phyloP scores from a whole-genome alignment of 2,113 vertebrate genomes.

The Microtus pennsylvanicus region DNA sequence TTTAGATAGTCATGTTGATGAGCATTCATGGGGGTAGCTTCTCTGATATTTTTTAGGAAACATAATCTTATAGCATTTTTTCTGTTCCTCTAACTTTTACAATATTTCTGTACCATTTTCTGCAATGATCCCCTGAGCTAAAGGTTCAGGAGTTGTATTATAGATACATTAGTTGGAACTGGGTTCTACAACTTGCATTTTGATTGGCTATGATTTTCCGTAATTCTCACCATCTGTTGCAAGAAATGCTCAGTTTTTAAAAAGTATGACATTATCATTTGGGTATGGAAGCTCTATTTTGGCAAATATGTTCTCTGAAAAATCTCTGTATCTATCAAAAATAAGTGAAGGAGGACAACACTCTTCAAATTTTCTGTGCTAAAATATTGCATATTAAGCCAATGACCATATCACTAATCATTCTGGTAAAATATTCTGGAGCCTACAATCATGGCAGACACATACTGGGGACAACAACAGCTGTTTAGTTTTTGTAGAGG shows the following conservation, averaged over 20 bases:
- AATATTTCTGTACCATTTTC: neutral
- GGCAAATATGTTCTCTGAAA: neutral
- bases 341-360: fast-evolving
- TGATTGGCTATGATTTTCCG: neutral
- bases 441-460: neutral
- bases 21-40: neutral
- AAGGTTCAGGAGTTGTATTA: neutral
- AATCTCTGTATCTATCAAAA: neutral
- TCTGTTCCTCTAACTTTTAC: neutral
- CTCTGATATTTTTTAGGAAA: neutral
- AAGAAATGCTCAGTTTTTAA: neutral
- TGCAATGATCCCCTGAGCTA: neutral
- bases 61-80: neutral
- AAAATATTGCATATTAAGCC: neutral
- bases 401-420: neutral
- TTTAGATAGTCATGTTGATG: neutral
- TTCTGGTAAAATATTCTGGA: neutral
- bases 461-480: neutral
- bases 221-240: neutral
- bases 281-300: neutral
- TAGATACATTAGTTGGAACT: neutral
- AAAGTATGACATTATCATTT: neutral
- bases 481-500: neutral
- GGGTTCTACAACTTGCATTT: neutral
- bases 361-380: neutral